Evolutionary conservation across 2,113 vertebrate genomes (phyloP).

Genomic region (Cyprinodon brontotheroides): DNA sequence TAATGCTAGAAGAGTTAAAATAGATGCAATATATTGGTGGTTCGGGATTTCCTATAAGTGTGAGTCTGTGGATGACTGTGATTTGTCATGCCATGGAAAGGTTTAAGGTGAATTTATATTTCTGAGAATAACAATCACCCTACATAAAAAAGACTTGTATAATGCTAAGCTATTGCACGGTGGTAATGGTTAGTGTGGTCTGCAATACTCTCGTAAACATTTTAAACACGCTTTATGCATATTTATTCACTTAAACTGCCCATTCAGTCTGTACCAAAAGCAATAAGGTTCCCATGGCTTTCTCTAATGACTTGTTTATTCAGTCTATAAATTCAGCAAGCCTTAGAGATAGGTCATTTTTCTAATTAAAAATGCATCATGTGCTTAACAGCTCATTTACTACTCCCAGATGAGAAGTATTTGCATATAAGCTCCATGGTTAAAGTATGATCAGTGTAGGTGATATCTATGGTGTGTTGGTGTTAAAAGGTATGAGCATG

Average conservation of each 20-base stretch:
- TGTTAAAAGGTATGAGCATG: not conserved
- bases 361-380: constrained; percentile 11
- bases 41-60: too few relatives aligned
- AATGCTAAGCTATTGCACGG: not conserved
- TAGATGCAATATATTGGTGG: too few relatives aligned
- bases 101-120: too few relatives aligned
- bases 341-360: not conserved
- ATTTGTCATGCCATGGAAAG: too few relatives aligned
- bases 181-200: not conserved
- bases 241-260: not conserved
- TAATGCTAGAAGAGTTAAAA: too few relatives aligned
- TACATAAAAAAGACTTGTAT: not conserved
- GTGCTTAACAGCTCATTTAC: constrained; percentile 27
- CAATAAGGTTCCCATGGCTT: not conserved
- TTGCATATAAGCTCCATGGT: constrained; percentile 4
- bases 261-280: not conserved
- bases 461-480: constrained; percentile 3
- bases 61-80: too few relatives aligned
- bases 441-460: constrained; percentile 28
- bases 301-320: not conserved
- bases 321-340: not conserved
- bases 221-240: not conserved
- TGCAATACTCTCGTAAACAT: not conserved
- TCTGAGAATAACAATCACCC: too few relatives aligned
- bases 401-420: constrained; percentile 16